phyloP scores from a whole-genome alignment of 2,797 vertebrate genomes.

The Eulemur albifrons region DNA sequence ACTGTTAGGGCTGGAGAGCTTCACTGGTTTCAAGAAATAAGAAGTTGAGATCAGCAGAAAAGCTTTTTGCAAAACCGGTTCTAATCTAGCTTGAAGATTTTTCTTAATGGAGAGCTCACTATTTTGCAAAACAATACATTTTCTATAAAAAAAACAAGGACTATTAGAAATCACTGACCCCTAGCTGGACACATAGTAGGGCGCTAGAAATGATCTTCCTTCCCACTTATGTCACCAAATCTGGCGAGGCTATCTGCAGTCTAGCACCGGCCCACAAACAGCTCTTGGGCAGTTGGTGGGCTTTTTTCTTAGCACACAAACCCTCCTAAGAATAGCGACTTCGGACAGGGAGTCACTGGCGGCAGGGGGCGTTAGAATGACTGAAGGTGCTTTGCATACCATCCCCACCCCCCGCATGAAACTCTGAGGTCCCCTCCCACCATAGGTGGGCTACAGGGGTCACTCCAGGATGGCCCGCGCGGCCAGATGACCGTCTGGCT shows the following conservation, averaged over 20 bases:
- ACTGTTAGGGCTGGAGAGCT: not conserved
- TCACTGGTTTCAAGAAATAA: conserved; percentile 59
- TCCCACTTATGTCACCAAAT: not conserved
- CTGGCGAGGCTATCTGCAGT: not conserved
- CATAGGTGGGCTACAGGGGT: not conserved
- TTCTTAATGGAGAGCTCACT: conserved; percentile 30
- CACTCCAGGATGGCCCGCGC: not conserved
- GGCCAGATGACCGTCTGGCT: not conserved
- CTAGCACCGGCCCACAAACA: not conserved
- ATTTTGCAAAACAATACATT: conserved; percentile 33
- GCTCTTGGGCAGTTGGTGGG: not conserved
- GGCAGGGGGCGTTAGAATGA: conserved; percentile 27
- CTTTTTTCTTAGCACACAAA: not conserved
- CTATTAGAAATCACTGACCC: conserved; percentile 22
- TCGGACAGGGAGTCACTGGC: not conserved
- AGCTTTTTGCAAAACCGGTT: conserved; percentile 29
- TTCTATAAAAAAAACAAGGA: not conserved
- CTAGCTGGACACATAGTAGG: conserved; percentile 38
- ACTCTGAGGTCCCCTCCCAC: not conserved
- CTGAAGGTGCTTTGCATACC: conserved; percentile 3
- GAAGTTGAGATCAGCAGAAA: conserved; percentile 40
- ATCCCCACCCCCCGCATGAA: not conserved
- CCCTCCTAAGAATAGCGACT: not conserved
- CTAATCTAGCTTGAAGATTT: conserved; percentile 41
- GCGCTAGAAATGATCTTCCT: not conserved